Evolutionary conservation across 2,888 invertebrate species (phyloP).

Genomic region (Acanthosoma haemorrhoidale): DNA sequence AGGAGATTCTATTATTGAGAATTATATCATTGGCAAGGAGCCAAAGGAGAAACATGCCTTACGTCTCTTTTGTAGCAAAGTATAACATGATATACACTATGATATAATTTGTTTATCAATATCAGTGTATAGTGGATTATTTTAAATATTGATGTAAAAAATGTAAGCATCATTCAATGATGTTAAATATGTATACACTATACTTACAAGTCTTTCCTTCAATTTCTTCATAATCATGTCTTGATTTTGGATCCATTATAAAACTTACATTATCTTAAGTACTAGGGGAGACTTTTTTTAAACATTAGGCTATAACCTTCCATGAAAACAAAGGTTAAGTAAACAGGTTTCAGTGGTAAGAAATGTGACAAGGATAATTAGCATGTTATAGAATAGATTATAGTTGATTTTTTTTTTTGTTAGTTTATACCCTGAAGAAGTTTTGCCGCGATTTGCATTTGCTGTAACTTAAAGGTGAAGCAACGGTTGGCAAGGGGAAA

Average conservation of each 20-base stretch:
- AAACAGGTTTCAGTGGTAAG: slow-evolving; percentile 6
- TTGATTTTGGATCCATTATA: slow-evolving; percentile 5
- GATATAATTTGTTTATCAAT: not conserved
- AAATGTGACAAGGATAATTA: too few relatives aligned
- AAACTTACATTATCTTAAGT: not conserved
- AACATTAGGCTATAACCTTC: not conserved
- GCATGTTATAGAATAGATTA: too few relatives aligned
- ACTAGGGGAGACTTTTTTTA: not conserved
- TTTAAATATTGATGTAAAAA: not conserved
- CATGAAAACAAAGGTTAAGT: not conserved
- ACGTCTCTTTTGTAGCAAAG: too few relatives aligned
- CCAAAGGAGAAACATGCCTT: not conserved
- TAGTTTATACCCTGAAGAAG: too few relatives aligned
- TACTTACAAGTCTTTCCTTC: slow-evolving; percentile 28
- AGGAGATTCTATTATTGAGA: too few relatives aligned
- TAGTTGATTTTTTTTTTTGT: too few relatives aligned
- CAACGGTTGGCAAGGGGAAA: too few relatives aligned
- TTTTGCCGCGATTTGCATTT: too few relatives aligned
- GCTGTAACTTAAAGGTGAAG: too few relatives aligned
- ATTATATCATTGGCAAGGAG: not conserved
- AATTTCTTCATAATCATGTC: slow-evolving; percentile 27
- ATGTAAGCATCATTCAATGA: not conserved
- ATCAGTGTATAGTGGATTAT: not conserved
- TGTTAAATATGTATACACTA: not conserved
- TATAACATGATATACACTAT: not conserved